phyloP scores from a whole-genome alignment of 2,888 invertebrate genomes.

The Acrocyrtus sp. region DNA sequence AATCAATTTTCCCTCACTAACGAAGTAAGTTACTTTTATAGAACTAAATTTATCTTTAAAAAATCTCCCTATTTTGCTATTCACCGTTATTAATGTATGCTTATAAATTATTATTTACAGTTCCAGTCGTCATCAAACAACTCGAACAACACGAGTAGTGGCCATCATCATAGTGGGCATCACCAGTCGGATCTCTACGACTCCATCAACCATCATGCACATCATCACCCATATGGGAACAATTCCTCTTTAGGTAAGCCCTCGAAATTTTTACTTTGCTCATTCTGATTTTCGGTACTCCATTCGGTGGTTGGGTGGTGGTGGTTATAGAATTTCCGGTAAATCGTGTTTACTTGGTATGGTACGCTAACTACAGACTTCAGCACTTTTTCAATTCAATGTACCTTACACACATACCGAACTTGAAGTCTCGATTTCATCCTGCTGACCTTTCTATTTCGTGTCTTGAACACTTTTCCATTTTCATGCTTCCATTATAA shows the following conservation, averaged over 20 bases:
- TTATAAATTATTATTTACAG: slow-evolving; percentile 14
- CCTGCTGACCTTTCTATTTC: too few species aligned
- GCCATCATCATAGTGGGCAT: slow-evolving; percentile 40
- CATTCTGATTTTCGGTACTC: slow-evolving; percentile 20
- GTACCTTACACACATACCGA: too few species aligned
- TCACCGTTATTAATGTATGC: too few species aligned
- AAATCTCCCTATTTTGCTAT: too few species aligned
- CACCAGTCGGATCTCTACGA: slow-evolving; percentile 46
- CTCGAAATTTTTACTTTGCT: neutral
- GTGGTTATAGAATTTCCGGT: too few species aligned
- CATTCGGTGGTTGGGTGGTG: slow-evolving; percentile 15
- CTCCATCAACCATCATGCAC: slow-evolving; percentile 44
- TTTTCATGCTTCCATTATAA: too few species aligned
- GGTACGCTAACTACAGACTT: too few species aligned
- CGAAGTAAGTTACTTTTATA: slow-evolving; percentile 28
- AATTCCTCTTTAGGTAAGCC: slow-evolving; percentile 41
- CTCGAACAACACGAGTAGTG: slow-evolving; percentile 32
- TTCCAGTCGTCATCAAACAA: slow-evolving; percentile 47
- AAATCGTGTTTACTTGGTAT: too few species aligned
- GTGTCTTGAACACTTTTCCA: too few species aligned
- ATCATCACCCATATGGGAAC: slow-evolving; percentile 45
- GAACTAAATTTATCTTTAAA: neutral
- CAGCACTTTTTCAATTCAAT: too few species aligned
- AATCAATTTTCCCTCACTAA: slow-evolving; percentile 46
- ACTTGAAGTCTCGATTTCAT: too few species aligned